These are phyloP conservation scores for Lepeophtheirus salmonis DNA, from an alignment of 1,140 invertebrate species.

Conservation along the genomic window DNA sequence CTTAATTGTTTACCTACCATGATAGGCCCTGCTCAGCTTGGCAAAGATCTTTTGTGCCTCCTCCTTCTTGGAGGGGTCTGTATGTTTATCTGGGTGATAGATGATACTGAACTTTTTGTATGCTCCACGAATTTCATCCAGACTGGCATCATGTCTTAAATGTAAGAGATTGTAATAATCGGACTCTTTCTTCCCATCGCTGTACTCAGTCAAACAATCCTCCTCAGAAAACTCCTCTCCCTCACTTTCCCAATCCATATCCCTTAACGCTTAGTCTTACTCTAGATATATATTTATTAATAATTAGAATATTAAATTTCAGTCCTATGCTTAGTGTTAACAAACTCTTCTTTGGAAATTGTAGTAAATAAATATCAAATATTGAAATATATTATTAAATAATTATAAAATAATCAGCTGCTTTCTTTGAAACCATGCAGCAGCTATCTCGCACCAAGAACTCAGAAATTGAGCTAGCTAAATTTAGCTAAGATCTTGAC, in stretches of 20 bases:
- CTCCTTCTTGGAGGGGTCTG: conserved; percentile 51
- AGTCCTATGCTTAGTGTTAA: too few species aligned
- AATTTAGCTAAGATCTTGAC: too few species aligned
- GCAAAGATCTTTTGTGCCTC: conserved; percentile 78
- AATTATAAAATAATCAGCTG: too few species aligned
- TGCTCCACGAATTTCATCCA: conserved; percentile 15
- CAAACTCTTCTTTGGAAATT: too few species aligned
- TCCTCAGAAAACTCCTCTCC: neutral
- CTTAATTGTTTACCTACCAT: conserved; percentile 39
- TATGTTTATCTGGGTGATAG: conserved; percentile 89
- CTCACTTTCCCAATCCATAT: neutral
- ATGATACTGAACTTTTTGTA: conserved; percentile 69
- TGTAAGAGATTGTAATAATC: conserved; percentile 18
- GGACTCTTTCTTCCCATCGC: neutral
- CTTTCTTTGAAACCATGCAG: too few species aligned
- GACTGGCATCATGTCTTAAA: conserved; percentile 16
- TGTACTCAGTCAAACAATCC: neutral
- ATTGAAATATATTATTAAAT: too few species aligned
- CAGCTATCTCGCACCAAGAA: too few species aligned
- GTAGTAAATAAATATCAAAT: too few species aligned
- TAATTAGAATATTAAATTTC: too few species aligned
- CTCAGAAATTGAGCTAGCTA: too few species aligned
- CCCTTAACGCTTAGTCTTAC: too few species aligned
- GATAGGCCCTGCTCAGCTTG: conserved; percentile 75
- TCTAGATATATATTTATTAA: too few species aligned